phyloP scores from a whole-genome alignment of 2,113 vertebrate species.

The Trogon melanurus region DNA sequence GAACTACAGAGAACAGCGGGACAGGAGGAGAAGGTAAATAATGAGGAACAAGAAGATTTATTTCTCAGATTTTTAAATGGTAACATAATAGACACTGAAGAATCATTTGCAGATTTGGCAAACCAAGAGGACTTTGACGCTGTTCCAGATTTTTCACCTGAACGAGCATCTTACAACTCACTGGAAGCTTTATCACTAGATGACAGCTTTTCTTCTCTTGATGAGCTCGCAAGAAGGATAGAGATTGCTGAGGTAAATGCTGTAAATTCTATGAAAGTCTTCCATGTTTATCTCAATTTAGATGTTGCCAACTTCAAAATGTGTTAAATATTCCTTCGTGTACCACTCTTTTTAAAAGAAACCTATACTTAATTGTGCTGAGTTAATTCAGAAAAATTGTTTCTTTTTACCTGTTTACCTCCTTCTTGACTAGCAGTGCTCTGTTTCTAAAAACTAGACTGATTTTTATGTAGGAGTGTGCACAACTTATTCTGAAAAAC shows the following conservation, averaged over 20 bases:
- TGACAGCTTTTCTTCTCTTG: constrained; percentile 85
- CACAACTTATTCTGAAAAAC: neutral
- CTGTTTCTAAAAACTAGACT: neutral
- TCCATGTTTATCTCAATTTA: neutral
- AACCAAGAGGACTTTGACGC: constrained; percentile 71
- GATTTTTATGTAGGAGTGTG: neutral
- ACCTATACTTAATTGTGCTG: neutral
- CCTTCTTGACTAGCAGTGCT: neutral
- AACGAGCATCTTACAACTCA: constrained; percentile 71
- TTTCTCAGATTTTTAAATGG: constrained; percentile 74
- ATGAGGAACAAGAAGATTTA: constrained; percentile 73
- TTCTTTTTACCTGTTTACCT: neutral
- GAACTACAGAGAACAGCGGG: constrained; percentile 63
- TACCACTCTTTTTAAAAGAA: neutral
- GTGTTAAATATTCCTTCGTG: neutral
- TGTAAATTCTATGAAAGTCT: neutral
- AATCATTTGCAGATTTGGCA: constrained; percentile 41
- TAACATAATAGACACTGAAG: constrained; percentile 70
- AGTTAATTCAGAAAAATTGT: neutral
- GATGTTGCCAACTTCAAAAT: neutral
- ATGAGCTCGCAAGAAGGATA: constrained; percentile 90
- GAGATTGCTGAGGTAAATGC: constrained; percentile 87
- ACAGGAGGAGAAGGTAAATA: constrained; percentile 59
- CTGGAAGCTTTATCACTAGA: constrained; percentile 74
- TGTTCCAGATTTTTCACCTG: constrained; percentile 69